A percentile compares a stretch with the other conserved stretches of the same genome.
phyloP scores from a whole-genome alignment of 2,797 vertebrate genomes.

The Sarcoramphus papa region DNA sequence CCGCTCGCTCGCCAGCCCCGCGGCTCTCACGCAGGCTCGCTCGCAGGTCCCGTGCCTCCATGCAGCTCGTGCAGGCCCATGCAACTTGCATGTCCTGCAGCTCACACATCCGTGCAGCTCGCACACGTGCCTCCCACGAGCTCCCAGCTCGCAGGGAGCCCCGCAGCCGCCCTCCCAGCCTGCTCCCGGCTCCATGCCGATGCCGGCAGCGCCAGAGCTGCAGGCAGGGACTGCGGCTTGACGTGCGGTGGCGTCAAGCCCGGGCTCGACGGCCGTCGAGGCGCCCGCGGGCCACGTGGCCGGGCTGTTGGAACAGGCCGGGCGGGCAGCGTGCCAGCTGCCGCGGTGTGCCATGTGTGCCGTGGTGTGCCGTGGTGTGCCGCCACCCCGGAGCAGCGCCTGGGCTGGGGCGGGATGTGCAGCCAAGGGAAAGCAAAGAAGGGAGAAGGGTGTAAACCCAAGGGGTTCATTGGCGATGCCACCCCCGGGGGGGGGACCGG shows the following conservation, averaged over 20 bases:
- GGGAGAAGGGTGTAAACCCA: no score
- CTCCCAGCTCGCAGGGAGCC: neutral
- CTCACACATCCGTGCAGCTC: neutral
- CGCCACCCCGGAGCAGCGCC: neutral
- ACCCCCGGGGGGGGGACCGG: no score
- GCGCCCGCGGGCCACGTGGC: neutral
- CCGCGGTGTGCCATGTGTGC: neutral
- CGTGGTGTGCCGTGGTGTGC: neutral
- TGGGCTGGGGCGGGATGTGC: fast-evolving
- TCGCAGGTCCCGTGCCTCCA: no score
- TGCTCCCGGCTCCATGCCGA: neutral
- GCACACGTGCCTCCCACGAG: fast-evolving
- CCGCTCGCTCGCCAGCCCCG: fast-evolving
- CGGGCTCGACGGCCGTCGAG: neutral
- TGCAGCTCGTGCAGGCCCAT: neutral
- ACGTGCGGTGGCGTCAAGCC: neutral
- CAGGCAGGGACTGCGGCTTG: neutral
- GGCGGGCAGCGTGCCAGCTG: neutral
- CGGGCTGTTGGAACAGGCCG: neutral
- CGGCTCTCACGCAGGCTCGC: neutral
- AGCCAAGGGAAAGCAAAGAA: neutral
- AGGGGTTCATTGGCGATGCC: no score
- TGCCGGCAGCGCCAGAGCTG: neutral
- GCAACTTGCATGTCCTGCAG: neutral
- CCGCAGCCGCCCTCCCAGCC: neutral